A percentile compares a stretch with the other conserved stretches of the same genome.
phyloP scores from a whole-genome alignment of 2,797 vertebrate species.

The Urocyon cinereoargenteus region DNA sequence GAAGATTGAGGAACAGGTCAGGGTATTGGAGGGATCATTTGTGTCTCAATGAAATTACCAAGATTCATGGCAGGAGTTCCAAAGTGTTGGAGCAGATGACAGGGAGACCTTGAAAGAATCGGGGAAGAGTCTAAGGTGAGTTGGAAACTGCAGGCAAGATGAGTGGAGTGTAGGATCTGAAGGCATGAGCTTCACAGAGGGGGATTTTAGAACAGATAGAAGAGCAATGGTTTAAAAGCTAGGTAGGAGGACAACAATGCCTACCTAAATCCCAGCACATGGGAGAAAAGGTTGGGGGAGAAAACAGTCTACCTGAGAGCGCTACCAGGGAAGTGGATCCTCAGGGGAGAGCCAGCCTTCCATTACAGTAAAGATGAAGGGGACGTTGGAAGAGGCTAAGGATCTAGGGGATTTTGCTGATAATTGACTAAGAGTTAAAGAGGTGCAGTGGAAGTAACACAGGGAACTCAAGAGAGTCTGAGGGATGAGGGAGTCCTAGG shows the following conservation, averaged over 20 bases:
- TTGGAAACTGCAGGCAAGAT: too few species aligned
- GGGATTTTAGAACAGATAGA: background rate
- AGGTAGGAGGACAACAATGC: background rate
- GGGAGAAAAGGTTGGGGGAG: background rate
- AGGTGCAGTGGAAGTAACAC: background rate
- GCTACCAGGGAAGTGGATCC: background rate
- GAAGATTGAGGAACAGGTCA: background rate
- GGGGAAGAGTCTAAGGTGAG: too few species aligned
- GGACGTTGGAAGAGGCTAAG: background rate
- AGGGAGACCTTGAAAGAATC: background rate
- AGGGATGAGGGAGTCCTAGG: too few species aligned
- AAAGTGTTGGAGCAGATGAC: background rate
- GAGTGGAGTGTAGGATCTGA: background rate
- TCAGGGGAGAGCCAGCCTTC: background rate
- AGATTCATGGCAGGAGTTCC: background rate
- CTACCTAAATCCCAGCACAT: accelerated
- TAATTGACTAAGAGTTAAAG: background rate
- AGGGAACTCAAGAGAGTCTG: background rate
- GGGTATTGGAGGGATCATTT: background rate
- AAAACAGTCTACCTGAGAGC: background rate
- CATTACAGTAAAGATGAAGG: background rate
- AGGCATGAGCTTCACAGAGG: background rate
- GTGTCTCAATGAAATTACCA: background rate
- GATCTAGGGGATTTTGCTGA: background rate
- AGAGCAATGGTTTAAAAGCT: background rate